These are phyloP conservation scores for Troides aeacus DNA, from an alignment of 2,888 invertebrate species.

Conservation along the genomic window DNA sequence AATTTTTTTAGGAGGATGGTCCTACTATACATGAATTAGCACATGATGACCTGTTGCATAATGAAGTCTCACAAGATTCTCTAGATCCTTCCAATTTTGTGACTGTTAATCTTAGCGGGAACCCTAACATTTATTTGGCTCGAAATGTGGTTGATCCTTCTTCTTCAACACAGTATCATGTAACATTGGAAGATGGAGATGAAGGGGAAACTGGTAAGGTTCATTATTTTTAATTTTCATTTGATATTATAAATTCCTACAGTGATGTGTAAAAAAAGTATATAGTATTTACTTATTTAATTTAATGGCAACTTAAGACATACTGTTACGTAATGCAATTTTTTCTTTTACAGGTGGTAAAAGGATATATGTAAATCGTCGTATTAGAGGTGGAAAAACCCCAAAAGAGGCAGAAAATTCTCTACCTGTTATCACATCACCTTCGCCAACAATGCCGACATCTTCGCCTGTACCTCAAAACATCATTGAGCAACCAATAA, in stretches of 20 bases:
- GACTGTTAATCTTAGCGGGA: conserved; percentile 48
- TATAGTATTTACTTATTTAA: too few relatives aligned
- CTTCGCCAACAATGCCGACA: conserved; percentile 50
- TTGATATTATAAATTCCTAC: not conserved
- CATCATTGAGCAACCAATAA: conserved; percentile 43
- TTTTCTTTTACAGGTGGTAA: conserved; percentile 46
- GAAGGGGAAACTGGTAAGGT: conserved; percentile 58
- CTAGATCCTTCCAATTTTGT: conserved; percentile 53
- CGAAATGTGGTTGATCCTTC: conserved; percentile 42
- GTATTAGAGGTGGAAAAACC: conserved; percentile 42
- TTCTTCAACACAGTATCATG: conserved; percentile 58
- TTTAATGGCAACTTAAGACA: too few relatives aligned
- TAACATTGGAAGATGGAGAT: conserved; percentile 72
- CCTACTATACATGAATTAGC: conserved; percentile 75
- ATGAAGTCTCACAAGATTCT: conserved; percentile 58
- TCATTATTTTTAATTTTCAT: conserved; percentile 3
- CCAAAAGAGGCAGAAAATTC: conserved; percentile 41
- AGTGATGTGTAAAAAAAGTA: not conserved
- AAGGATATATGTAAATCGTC: conserved; percentile 46
- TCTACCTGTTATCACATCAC: conserved; percentile 51
- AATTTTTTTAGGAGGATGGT: conserved; percentile 66
- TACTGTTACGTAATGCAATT: too few relatives aligned
- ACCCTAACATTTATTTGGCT: conserved; percentile 29
- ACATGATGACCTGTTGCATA: conserved; percentile 67
- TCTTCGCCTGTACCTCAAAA: conserved; percentile 44